phyloP scores from a whole-genome alignment of 2,797 vertebrate species.

The Alcedo atthis region DNA sequence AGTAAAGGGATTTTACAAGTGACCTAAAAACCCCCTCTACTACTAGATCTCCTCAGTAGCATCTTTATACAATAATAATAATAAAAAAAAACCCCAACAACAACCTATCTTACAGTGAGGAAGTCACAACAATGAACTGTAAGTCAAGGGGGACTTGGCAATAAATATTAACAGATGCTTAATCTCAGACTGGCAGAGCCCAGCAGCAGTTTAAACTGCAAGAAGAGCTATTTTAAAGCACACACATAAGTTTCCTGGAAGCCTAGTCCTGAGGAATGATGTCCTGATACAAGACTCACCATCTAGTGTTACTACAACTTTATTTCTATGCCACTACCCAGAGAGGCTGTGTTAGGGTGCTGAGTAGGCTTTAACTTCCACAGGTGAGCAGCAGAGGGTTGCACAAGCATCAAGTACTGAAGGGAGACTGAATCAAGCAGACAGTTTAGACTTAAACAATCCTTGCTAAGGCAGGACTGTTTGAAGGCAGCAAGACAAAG shows the following conservation, averaged over 20 bases:
- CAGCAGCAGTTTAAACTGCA: background rate
- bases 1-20: background rate
- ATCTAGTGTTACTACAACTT: background rate
- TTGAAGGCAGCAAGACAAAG: background rate
- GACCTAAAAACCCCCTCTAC: background rate
- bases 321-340: background rate
- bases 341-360: background rate
- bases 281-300: background rate
- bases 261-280: background rate
- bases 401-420: background rate
- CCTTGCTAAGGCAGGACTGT: background rate
- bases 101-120: background rate
- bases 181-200: background rate
- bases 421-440: background rate
- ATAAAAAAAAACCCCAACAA: too few relatives aligned
- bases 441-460: background rate
- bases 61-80: background rate
- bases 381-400: background rate
- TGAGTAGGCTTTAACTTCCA: background rate
- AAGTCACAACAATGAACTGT: background rate
- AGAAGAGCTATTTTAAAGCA: background rate
- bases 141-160: background rate
- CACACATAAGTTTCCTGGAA: background rate
- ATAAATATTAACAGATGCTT: background rate
- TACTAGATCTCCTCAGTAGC: background rate